Evolutionary conservation across 2,888 invertebrate genomes (phyloP), one percentile per base, ranked within the genome.

Genomic region (Conchocele bisecta): DNA sequence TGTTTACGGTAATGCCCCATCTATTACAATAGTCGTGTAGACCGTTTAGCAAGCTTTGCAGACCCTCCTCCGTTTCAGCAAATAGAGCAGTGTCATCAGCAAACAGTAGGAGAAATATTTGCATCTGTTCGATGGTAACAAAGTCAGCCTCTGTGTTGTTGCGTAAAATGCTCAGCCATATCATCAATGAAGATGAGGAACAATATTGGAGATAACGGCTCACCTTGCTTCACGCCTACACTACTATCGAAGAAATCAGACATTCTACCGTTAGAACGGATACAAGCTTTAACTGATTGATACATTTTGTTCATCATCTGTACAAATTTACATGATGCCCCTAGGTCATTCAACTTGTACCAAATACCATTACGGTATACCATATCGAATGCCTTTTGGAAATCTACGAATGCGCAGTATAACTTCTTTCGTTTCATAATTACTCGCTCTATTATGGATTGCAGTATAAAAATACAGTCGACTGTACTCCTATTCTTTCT

Each of bases 211-310:
- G 53, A 60, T 13, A 56, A 39, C 1, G 67, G 15, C 39, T 68
- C 60, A 13, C 54, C 48, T 39, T 68, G 67, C 50, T 68, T 59
- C 3, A 68, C 67, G 24, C 60, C 56, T 26, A 61, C 50, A 53
- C 50, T 42, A 50, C 61, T 68, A 11, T 61, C 26, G 15, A 57
- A 68, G 13, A 33, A 41, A 31, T 50, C 56, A 13, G 56, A 46
- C 1, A 56, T 11, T 13, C 17, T 15, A 7, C 56, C 56, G 42
- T 61, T 56, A 6, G 28, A 37, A 41, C 46, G 44, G 2, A 56
- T 44, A 50, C 51, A 56, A 17, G 56, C 17, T 13, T 41, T 46
- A 6, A 59, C 66, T n/a, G 37, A 50, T 2, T 17, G 15, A 42
- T 68, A 61, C 20, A 68, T 54, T 11, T 31, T n/a, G 50, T 31